Evolutionary conservation across 2,888 invertebrate species (phyloP).

Genomic region (Agonum fuliginosum): DNA sequence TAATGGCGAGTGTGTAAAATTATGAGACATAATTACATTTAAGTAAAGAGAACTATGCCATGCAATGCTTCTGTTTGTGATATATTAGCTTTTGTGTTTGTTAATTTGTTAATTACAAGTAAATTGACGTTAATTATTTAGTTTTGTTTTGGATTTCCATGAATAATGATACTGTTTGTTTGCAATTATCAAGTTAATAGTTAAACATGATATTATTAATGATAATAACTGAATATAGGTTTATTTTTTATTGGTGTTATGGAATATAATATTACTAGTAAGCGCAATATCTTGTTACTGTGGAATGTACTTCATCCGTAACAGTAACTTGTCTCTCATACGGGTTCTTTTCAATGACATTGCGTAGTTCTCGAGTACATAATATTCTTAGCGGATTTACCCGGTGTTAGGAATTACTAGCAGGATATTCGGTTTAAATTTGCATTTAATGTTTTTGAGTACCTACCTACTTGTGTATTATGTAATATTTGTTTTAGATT

Average conservation of each 20-base stretch:
- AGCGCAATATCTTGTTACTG: slow-evolving; percentile 6
- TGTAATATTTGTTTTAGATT: too few relatives aligned
- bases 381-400: not conserved
- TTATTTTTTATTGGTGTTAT: not conserved
- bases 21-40: slow-evolving; percentile 3
- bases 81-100: slow-evolving; percentile 5
- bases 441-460: too few relatives aligned
- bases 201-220: slow-evolving; percentile 18
- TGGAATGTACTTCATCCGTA: slow-evolving; percentile 12
- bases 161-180: not conserved
- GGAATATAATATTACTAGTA: slow-evolving; percentile 7
- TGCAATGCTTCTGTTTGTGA: slow-evolving; percentile 18
- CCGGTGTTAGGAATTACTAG: not conserved
- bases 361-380: slow-evolving; percentile 39
- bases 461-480: too few relatives aligned
- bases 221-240: not conserved
- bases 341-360: slow-evolving; percentile 23
- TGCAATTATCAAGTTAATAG: slow-evolving; percentile 16
- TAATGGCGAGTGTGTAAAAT: slow-evolving; percentile 30
- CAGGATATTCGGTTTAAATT: not conserved
- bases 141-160: slow-evolving; percentile 15
- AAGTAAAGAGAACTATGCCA: slow-evolving; percentile 36
- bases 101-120: not conserved
- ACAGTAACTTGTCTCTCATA: slow-evolving; percentile 8
- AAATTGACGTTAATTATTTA: not conserved